Conservation (phyloP, 1,140 invertebrate species). For the Odontomachus brunneus region DNA sequence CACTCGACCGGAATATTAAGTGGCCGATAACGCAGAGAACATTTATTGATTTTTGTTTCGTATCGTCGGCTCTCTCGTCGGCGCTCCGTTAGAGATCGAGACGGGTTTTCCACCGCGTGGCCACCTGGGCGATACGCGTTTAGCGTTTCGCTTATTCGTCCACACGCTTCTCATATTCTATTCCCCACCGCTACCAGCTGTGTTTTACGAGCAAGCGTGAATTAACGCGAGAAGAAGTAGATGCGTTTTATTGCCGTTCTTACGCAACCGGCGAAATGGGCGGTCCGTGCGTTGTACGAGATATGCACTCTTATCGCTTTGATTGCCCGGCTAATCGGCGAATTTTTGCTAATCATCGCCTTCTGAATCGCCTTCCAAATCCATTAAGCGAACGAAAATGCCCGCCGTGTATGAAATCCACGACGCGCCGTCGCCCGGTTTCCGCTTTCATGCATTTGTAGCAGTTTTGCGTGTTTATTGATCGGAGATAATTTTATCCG, state of each 20-base stretch:
- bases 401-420: background rate
- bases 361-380: background rate
- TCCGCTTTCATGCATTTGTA: slow-evolving; percentile 5
- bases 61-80: slow-evolving; percentile 9
- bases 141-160: slow-evolving; percentile 37
- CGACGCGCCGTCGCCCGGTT: too few species aligned
- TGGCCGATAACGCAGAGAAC: slow-evolving; percentile 15
- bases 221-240: slow-evolving; percentile 33
- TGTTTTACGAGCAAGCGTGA: slow-evolving; percentile 35
- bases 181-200: background rate
- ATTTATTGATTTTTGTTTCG: slow-evolving; percentile 41
- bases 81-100: slow-evolving; percentile 62
- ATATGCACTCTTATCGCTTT: slow-evolving; percentile 8
- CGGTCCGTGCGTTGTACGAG: slow-evolving; percentile 32
- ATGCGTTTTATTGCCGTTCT: slow-evolving; percentile 36
- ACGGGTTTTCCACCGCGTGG: slow-evolving; percentile 67
- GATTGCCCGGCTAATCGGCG: background rate
- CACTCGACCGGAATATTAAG: slow-evolving; percentile 59
- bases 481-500: slow-evolving; percentile 27
- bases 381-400: background rate
- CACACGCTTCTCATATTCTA: slow-evolving; percentile 4
- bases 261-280: slow-evolving; percentile 15
- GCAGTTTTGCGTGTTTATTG: slow-evolving; percentile 18
- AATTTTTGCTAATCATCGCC: background rate
- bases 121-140: slow-evolving; percentile 65